Percentiles rank a stretch among this genome's conserved stretches.
phyloP scores from a whole-genome alignment of 2,888 invertebrate species.

The Neocrepidodera transversa region DNA sequence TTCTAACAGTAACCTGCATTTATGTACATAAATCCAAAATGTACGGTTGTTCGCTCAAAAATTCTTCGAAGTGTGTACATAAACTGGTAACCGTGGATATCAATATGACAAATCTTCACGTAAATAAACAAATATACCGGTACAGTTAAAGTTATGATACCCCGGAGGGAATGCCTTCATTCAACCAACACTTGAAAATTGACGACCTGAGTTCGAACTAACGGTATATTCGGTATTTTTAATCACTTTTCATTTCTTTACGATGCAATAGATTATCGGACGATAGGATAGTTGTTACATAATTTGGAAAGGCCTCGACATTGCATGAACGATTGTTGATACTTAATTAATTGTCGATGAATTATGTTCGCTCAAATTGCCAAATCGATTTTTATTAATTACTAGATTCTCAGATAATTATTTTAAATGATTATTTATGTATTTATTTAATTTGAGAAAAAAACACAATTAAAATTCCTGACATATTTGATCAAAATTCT shows the following conservation, averaged over 20 bases:
- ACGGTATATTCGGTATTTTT: constrained; percentile 12
- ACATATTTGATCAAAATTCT: no score
- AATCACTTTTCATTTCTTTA: constrained; percentile 22
- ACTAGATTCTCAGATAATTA: no score
- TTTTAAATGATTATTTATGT: no score
- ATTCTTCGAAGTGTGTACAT: neutral
- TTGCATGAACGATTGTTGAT: no score
- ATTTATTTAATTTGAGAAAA: no score
- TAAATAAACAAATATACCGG: constrained; percentile 26
- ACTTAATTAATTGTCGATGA: no score
- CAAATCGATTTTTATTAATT: no score
- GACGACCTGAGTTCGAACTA: neutral
- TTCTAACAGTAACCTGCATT: neutral
- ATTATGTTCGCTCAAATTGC: no score
- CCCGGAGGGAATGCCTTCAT: constrained; percentile 24
- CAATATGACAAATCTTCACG: constrained; percentile 26
- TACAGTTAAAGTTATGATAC: constrained; percentile 28
- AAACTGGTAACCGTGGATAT: constrained; percentile 4
- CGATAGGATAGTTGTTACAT: neutral
- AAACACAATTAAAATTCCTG: no score
- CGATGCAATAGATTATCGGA: neutral
- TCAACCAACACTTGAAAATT: constrained; percentile 1
- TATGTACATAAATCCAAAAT: neutral
- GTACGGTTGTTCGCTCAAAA: neutral
- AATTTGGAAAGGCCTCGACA: neutral